These are phyloP conservation scores for Echeneis naucrates DNA, from an alignment of 2,797 vertebrate genomes.

Conservation along the genomic window DNA sequence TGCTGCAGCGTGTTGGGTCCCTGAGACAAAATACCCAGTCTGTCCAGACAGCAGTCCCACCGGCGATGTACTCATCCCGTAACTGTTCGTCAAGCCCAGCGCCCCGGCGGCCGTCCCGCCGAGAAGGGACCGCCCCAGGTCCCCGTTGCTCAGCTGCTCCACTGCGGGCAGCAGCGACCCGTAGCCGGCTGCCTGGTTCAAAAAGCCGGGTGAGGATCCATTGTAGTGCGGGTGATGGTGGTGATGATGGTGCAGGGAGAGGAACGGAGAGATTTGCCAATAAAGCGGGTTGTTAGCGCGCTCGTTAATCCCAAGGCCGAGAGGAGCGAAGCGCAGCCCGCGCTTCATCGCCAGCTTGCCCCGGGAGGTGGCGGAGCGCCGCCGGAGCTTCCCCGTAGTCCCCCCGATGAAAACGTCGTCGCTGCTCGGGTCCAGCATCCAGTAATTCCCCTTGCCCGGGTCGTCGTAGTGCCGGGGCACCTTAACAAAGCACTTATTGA, in stretches of 20 bases:
- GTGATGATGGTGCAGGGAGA: constrained; percentile 82
- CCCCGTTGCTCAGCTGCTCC: constrained; percentile 81
- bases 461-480: constrained; percentile 89
- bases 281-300: constrained; percentile 81
- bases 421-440: constrained; percentile 88
- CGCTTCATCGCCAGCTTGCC: constrained; percentile 86
- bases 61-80: constrained; percentile 82
- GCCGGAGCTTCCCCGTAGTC: constrained; percentile 86
- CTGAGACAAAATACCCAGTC: constrained; percentile 82
- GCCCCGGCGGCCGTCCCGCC: constrained; percentile 68
- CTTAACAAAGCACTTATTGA: constrained; percentile 89
- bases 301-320: constrained; percentile 82
- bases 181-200: constrained; percentile 81
- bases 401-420: constrained; percentile 88
- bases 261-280: constrained; percentile 86
- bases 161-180: constrained; percentile 80
- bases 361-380: constrained; percentile 85
- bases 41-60: constrained; percentile 84
- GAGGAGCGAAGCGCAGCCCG: constrained; percentile 84
- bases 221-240: constrained; percentile 82
- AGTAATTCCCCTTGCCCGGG: constrained; percentile 88
- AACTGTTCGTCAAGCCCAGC: constrained; percentile 79
- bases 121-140: constrained; percentile 80
- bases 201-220: constrained; percentile 78
- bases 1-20: constrained; percentile 69